phyloP scores from a whole-genome alignment of 2,797 vertebrate genomes.

The Phoeniculus purpureus region DNA sequence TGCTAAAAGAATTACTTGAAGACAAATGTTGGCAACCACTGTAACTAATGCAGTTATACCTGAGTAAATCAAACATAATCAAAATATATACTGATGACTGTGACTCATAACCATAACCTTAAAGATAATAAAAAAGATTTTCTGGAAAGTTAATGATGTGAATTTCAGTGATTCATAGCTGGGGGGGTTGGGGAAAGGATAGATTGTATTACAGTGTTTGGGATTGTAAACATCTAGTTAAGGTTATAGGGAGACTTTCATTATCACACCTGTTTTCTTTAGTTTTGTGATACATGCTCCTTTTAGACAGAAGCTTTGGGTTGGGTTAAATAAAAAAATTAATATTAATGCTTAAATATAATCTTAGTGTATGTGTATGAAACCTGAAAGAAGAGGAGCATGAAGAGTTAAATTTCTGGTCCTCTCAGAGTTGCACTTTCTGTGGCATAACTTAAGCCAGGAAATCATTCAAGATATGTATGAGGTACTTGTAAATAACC shows the following conservation, averaged over 20 bases:
- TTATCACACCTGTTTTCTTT: background rate
- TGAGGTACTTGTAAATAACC: background rate
- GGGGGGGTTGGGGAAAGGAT: background rate
- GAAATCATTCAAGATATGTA: background rate
- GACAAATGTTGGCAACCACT: constrained; percentile 79
- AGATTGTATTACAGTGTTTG: background rate
- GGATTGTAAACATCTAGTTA: background rate
- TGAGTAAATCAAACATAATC: constrained; percentile 80
- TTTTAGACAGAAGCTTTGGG: background rate
- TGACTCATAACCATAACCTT: constrained; percentile 68
- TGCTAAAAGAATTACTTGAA: constrained; percentile 71
- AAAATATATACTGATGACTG: constrained; percentile 75
- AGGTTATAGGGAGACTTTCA: background rate
- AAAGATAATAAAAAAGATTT: constrained; percentile 67
- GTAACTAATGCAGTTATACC: constrained; percentile 81
- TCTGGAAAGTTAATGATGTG: constrained; percentile 67
- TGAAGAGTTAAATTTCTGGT: background rate
- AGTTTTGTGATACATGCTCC: background rate
- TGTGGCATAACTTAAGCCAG: background rate
- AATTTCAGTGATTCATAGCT: constrained; percentile 61
- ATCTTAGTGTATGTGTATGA: background rate
- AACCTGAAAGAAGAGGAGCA: background rate
- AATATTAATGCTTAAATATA: background rate
- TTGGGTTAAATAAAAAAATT: background rate
- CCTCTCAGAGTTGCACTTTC: background rate